These are phyloP conservation scores for Neosilurus mollespiculum DNA, from an alignment of 2,797 vertebrate species.

Conservation along the genomic window DNA sequence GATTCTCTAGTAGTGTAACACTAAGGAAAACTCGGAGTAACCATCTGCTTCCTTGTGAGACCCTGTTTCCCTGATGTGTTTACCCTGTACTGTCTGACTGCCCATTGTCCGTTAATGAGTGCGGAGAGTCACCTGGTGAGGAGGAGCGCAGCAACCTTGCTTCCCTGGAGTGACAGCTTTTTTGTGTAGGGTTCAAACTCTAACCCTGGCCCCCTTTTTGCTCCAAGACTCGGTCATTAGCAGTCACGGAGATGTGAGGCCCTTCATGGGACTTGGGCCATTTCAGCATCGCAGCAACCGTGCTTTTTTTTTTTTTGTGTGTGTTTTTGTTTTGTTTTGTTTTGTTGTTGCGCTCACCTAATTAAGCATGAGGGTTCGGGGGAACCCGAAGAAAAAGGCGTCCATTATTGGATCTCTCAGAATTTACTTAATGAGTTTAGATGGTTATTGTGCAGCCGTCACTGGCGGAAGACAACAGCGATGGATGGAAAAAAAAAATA, in stretches of 20 bases:
- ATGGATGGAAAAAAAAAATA: constrained; percentile 15
- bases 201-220: constrained; percentile 60
- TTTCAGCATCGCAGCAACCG: constrained; percentile 83
- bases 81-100: constrained; percentile 52
- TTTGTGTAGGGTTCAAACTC: constrained; percentile 73
- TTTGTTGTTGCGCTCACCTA: constrained; percentile 97
- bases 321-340: too few relatives aligned
- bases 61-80: constrained; percentile 7
- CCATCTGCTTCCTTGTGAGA: constrained; percentile 4
- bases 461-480: constrained; percentile 69
- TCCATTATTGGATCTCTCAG: constrained; percentile 91
- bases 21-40: neutral
- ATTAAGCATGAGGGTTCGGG: constrained; percentile 94
- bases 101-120: constrained; percentile 76
- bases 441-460: constrained; percentile 86
- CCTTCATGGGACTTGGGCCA: constrained; percentile 85
- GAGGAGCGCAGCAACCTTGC: constrained; percentile 70
- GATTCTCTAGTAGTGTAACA: neutral
- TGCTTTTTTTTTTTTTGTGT: constrained; percentile 99
- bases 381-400: constrained; percentile 73
- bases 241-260: constrained; percentile 77
- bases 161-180: constrained; percentile 81
- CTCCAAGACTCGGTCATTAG: constrained; percentile 83
- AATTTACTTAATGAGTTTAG: constrained; percentile 98
- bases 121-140: constrained; percentile 88